These are phyloP conservation scores for Galago senegalensis DNA, from an alignment of 2,797 vertebrate genomes.

Conservation along the genomic window DNA sequence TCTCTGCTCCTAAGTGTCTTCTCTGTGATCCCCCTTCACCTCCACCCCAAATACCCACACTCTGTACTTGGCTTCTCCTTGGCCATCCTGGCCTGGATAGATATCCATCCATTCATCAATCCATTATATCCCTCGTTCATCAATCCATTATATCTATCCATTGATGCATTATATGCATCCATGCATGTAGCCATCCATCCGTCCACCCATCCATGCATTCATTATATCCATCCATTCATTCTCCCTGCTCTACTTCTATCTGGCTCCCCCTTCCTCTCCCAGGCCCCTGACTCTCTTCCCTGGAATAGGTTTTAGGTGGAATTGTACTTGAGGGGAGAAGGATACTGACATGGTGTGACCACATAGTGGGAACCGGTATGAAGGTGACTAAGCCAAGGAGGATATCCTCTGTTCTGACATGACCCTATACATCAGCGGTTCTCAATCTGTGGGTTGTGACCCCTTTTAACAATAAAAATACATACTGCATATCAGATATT, in stretches of 20 bases:
- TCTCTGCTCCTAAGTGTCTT: background rate
- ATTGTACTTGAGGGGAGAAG: background rate
- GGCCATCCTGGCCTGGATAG: background rate
- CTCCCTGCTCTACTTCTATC: background rate
- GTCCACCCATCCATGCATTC: background rate
- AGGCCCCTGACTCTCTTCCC: background rate
- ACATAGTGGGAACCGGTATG: background rate
- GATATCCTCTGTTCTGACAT: background rate
- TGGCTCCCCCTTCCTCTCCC: background rate
- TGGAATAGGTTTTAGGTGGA: background rate
- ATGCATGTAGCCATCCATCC: too few relatives aligned
- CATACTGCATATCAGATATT: too few relatives aligned
- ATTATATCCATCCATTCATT: background rate
- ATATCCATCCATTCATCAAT: background rate
- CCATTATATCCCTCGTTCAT: background rate
- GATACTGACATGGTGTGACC: accelerated
- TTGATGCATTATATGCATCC: background rate
- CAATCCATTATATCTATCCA: background rate
- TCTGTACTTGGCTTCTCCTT: background rate
- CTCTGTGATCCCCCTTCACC: background rate
- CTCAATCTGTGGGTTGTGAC: too few relatives aligned
- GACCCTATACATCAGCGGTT: background rate
- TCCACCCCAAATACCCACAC: background rate
- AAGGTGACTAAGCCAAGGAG: background rate
- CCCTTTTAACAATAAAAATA: too few relatives aligned